Evolutionary conservation across 2,113 vertebrate species (phyloP).

Genomic region (Cisticola juncidis): DNA sequence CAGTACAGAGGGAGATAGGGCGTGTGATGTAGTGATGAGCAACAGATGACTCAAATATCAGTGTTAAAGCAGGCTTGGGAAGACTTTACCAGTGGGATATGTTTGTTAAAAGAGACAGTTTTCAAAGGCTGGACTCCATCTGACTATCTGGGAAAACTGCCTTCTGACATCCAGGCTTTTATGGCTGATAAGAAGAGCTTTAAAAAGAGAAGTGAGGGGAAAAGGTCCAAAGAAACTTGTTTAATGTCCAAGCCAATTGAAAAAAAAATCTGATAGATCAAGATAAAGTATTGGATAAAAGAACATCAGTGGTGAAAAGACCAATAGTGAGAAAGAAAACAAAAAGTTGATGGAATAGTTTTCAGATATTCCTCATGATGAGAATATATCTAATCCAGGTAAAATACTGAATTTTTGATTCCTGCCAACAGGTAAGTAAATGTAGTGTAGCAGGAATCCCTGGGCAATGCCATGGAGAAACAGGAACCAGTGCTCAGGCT

Average conservation of each 20-base stretch:
- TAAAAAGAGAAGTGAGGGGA: neutral
- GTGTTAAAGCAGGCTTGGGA: neutral
- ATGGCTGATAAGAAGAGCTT: neutral
- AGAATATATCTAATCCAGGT: neutral
- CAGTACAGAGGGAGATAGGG: neutral
- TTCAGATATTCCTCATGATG: neutral
- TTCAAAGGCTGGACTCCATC: constrained; percentile 1
- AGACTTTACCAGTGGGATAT: neutral
- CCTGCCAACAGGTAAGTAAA: neutral
- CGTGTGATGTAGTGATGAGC: neutral
- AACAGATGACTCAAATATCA: neutral
- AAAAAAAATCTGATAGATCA: neutral
- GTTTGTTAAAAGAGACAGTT: neutral
- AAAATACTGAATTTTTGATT: neutral
- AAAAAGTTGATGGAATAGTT: neutral
- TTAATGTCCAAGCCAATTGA: neutral
- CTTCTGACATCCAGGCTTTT: neutral
- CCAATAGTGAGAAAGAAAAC: neutral
- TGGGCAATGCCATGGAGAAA: neutral
- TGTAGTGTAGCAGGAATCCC: neutral
- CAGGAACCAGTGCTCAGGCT: neutral
- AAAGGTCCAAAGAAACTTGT: neutral
- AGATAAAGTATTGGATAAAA: neutral
- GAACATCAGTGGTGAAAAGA: neutral
- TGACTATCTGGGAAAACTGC: neutral